Evolutionary conservation across 2,888 invertebrate species (phyloP), one percentile per base, ranked within the genome.

Genomic region (Dorcus hopei): DNA sequence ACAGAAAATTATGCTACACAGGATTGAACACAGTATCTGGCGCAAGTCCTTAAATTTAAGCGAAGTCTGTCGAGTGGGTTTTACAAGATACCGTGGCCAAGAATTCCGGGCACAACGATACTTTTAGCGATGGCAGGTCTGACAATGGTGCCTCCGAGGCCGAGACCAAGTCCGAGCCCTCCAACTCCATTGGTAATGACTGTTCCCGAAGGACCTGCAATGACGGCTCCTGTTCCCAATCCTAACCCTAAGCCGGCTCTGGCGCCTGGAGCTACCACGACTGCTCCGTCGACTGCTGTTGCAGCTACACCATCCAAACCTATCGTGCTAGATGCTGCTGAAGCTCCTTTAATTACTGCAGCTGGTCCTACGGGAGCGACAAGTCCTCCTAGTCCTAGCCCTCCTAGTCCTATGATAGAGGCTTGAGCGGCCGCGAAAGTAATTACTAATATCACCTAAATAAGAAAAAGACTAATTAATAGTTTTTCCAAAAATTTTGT

Each of bases 51-150:
- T 45, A 45, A n/a, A n/a, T 45, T 11, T 19, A 45, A 45, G 19
- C 9, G 23, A 45, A 11, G 9, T 11, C 19, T 45, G 26, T 33
- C 23, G 16, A 19, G 23, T 19, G 9, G 9, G n/a, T 9, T 45
- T 45, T 45, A 45, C 45, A 63, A 11, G 51, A 55, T 38, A 53
- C 26, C 26, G 26, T 33, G 26, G 26, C 26, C 26, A 33, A 33
- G 26, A 33, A 33, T 33, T 33, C 26, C 26, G 0, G 26, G 26
- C 26, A 1, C 26, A 3, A 33, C 26, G 3, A 33, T 7, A 33
- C 1, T 7, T 6, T 7, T 33, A 33, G 26, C 26, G 3, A 33
- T 33, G 7, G 26, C 26, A 7, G 26, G 26, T 33, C 26, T 33
- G 26, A 33, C 26, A 1, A 33, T 33, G 26, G 26, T 33, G 3